A percentile compares a stretch with the other conserved stretches of the same genome.
Conservation (phyloP, 1,140 invertebrate species). For the Leptinotarsa lineolata region DNA sequence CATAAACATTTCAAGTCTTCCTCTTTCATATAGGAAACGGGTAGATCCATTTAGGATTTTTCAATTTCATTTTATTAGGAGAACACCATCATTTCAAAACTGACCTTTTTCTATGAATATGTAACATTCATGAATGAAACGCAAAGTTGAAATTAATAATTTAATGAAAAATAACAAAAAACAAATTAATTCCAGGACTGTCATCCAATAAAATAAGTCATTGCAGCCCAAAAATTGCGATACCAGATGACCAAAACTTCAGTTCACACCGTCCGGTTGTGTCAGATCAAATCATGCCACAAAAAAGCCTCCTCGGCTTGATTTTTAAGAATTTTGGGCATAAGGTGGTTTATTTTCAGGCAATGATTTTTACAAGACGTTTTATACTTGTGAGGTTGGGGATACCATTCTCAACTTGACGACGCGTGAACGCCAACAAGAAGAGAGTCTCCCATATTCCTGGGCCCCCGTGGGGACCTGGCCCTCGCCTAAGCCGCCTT, state of each 20-base stretch:
- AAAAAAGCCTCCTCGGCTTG: background rate
- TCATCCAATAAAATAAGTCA: too few relatives aligned
- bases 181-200: too few relatives aligned
- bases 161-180: too few relatives aligned
- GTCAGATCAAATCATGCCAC: background rate
- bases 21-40: too few relatives aligned
- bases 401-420: background rate
- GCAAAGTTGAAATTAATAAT: too few relatives aligned
- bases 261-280: background rate
- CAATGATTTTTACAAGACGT: background rate
- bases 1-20: too few relatives aligned
- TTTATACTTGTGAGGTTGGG: background rate
- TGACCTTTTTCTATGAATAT: too few relatives aligned
- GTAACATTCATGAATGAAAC: too few relatives aligned
- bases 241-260: background rate
- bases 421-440: background rate
- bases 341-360: background rate
- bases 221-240: background rate
- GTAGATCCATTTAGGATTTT: too few relatives aligned
- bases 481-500: background rate
- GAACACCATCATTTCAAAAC: too few relatives aligned
- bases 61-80: too few relatives aligned
- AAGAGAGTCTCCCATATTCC: background rate
- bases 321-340: background rate
- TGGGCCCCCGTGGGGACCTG: background rate